Evolutionary conservation across 2,797 vertebrate species (phyloP).

Genomic region (Sebastolobus altivelis): DNA sequence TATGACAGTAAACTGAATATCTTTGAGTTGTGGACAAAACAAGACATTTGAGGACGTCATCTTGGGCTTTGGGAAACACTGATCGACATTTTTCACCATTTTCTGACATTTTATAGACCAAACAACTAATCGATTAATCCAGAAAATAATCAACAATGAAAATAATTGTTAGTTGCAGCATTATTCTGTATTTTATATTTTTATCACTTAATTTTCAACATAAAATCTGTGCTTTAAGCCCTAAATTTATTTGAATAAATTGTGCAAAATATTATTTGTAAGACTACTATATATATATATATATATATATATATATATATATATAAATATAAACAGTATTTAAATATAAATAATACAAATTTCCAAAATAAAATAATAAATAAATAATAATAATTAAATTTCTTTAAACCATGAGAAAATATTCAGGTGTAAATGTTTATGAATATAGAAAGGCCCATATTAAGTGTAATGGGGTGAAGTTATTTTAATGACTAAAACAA

Average conservation of each 20-base stretch:
- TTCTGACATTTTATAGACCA: too few relatives aligned
- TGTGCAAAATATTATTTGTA: background rate
- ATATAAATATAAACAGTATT: background rate
- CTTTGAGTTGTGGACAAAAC: too few relatives aligned
- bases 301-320: background rate
- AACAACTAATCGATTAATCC: too few relatives aligned
- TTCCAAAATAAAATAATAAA: too few relatives aligned
- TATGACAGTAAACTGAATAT: too few relatives aligned
- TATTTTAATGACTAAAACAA: slow-evolving; percentile 32
- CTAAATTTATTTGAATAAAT: background rate
- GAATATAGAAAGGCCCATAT: background rate
- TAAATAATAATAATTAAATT: background rate
- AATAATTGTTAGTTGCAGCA: too few relatives aligned
- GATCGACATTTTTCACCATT: too few relatives aligned
- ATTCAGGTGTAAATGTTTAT: slow-evolving; percentile 5
- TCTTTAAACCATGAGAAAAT: slow-evolving; percentile 2
- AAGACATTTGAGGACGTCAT: too few relatives aligned
- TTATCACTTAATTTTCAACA: background rate
- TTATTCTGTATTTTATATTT: background rate
- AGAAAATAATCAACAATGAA: too few relatives aligned
- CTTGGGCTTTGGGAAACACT: too few relatives aligned
- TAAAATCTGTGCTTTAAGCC: background rate
- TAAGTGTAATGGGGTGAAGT: slow-evolving; percentile 35
- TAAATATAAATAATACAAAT: too few relatives aligned
- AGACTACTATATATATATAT: background rate